Base-by-base conservation (phyloP, 2,888 invertebrate genomes). In the Formica aserva region DNA sequence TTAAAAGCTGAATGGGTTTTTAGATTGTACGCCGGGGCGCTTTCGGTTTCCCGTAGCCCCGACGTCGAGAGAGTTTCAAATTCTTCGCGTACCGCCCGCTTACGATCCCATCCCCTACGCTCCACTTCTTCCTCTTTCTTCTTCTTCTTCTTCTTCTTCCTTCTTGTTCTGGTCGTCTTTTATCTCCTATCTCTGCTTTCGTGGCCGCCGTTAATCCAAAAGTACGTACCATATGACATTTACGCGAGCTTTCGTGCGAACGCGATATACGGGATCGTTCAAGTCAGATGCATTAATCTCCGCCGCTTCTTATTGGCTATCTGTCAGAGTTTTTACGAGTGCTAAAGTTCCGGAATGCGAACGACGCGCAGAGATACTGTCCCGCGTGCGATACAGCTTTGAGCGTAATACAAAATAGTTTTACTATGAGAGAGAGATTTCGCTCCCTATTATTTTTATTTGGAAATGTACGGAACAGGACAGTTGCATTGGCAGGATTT, bases 1-100 rank as follows among this genome's bases (percentile, higher is more conserved):
- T 94, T 94, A 94, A 94, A 94, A 94, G 93, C 94, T 92, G 94
- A 93, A 94, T 94, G 92, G 94, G 92, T 93, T 94, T 94, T 94
- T 93, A 93, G 94, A 94, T 94, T 94, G 94, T 93, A 88, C 92
- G 90, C 89, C 88, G 88, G 45, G 86, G 90, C 91, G 90, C 92
- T 92, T 93, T 94, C 93, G 93, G 92, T 94, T 93, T 93, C 92
- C 93, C 93, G 92, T 92, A 83, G 66, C 65, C 76, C 71, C 82
- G 8, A n/a, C 86, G 83, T 77, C 71, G 72, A 67, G 82, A 89
- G 87, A 91, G 88, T 92, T 92, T 88, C 88, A 87, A 88, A 92
- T 93, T 93, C 92, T 91, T 92, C 83, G 88, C 87, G 86, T 87
- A 84, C 85, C 66, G 62, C 76, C 52, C 67, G 63, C 75, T 80